A percentile compares a stretch with the other conserved stretches of the same genome.
Conservation (phyloP, 2,797 vertebrate genomes). For the Notoglanidium macrostoma region DNA sequence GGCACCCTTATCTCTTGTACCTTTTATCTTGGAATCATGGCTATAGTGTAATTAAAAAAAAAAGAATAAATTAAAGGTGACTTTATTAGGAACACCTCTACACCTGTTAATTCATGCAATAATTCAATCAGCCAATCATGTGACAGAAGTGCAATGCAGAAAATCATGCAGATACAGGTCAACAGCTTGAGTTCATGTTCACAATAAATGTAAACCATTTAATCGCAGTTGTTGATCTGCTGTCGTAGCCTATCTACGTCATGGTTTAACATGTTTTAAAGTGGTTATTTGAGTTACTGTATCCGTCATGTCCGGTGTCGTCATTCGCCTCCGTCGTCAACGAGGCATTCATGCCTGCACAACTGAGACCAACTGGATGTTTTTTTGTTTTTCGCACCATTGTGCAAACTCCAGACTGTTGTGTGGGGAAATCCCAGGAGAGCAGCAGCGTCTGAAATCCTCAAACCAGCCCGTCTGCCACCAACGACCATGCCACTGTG, state of each 20-base stretch:
- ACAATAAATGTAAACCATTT: not conserved
- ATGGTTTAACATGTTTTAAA: not conserved
- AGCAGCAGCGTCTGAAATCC: not conserved
- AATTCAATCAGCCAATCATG: not conserved
- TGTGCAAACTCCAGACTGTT: not conserved
- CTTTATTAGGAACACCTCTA: not conserved
- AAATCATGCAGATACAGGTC: not conserved
- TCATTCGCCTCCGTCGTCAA: not conserved
- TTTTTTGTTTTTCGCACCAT: not conserved
- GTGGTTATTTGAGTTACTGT: not conserved
- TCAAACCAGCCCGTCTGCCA: not conserved
- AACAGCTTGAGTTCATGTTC: not conserved
- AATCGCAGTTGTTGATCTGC: not conserved
- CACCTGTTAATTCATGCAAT: not conserved
- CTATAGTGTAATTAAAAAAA: not conserved
- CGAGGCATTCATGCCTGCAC: not conserved
- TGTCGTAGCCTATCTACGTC: not conserved
- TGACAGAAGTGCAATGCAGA: too few species aligned
- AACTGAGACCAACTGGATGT: not conserved
- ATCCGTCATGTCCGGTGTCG: not conserved
- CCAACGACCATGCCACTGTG: not conserved
- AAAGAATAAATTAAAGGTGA: not conserved
- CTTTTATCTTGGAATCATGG: not conserved
- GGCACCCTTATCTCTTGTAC: not conserved
- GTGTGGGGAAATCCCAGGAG: not conserved